Evolutionary conservation across 2,888 invertebrate species (phyloP), one percentile per base, ranked within the genome.

Genomic region (Aphidoletes aphidimyza): DNA sequence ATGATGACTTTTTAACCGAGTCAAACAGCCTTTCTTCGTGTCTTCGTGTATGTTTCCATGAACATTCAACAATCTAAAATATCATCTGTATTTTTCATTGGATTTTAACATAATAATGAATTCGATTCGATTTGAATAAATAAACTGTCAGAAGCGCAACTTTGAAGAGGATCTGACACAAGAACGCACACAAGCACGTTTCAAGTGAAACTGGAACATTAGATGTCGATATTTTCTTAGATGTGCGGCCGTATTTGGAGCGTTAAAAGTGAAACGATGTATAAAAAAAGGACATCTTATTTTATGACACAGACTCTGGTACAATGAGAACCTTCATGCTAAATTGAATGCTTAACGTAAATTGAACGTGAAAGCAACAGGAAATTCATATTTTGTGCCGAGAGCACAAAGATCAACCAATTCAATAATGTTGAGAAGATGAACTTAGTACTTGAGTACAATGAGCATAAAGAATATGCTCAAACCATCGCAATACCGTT

Each of bases 241-340:
- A 54, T 54, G 47, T 54, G 22, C 14, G 22, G 54, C 14, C 22
- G 54, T 54, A 26, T 69, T 34, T 69, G 69, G 30, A 69, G 26
- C 34, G 69, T 69, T n/a, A 30, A 69, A 69, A 69, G 11, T 6
- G 17, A 30, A 69, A 69, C 69, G 30, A 34, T 26, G 26, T 69
- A 69, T n/a, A n/a, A n/a, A n/a, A n/a, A n/a, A 69, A 69, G 69
- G 69, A 69, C 69, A 69, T 69, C 14, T 69, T 69, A 17, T n/a
- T 14, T 69, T 69, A 26, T 14, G 30, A 69, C 30, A 22, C 3
- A n/a, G 6, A n/a, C 6, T 22, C 22, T 11, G n/a, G 6, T 5
- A n/a, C n/a, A n/a, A n/a, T n/a, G n/a, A n/a, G n/a, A n/a, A n/a
- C 22, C 54, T 54, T 54, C 54, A 54, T 26, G 54, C 54, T 11